A percentile compares a stretch with the other conserved stretches of the same genome.
These are phyloP conservation scores for Leucoraja ocellata DNA, from an alignment of 2,797 vertebrate species.

Conservation along the genomic window DNA sequence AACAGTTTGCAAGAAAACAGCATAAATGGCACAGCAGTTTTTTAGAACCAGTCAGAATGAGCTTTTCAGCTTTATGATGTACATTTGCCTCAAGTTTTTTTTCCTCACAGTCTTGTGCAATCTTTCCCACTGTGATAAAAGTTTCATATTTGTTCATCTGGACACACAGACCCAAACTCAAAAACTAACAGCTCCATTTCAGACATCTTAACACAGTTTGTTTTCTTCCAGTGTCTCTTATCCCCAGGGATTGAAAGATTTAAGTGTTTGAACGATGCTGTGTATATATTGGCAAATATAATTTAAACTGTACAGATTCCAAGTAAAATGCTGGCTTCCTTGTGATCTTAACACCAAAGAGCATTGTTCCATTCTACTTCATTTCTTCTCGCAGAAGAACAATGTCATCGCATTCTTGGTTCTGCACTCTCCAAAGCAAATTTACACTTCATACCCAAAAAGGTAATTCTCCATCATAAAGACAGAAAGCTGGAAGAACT, in stretches of 20 bases:
- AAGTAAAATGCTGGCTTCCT: conserved; percentile 9
- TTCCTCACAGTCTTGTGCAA: neutral
- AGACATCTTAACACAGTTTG: neutral
- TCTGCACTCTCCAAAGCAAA: too few relatives aligned
- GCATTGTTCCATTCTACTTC: neutral
- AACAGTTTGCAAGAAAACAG: neutral
- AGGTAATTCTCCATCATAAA: too few relatives aligned
- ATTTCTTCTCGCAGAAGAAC: neutral
- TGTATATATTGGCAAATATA: neutral
- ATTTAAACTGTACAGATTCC: neutral
- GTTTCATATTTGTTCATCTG: neutral
- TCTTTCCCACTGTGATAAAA: neutral
- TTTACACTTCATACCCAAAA: too few relatives aligned
- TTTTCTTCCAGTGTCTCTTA: neutral
- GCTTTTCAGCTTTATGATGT: neutral
- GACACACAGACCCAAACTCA: neutral
- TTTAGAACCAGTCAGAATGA: neutral
- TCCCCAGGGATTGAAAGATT: neutral
- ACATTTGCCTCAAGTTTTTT: neutral
- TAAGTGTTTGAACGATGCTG: neutral
- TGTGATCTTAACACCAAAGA: neutral
- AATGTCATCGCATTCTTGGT: neutral
- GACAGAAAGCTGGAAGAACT: too few relatives aligned
- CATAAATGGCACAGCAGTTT: neutral
- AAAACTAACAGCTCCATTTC: neutral